Percentiles rank a stretch among this genome's conserved stretches.
Evolutionary conservation across 2,888 invertebrate genomes (phyloP).

Genomic region (Nectonema munidae): DNA sequence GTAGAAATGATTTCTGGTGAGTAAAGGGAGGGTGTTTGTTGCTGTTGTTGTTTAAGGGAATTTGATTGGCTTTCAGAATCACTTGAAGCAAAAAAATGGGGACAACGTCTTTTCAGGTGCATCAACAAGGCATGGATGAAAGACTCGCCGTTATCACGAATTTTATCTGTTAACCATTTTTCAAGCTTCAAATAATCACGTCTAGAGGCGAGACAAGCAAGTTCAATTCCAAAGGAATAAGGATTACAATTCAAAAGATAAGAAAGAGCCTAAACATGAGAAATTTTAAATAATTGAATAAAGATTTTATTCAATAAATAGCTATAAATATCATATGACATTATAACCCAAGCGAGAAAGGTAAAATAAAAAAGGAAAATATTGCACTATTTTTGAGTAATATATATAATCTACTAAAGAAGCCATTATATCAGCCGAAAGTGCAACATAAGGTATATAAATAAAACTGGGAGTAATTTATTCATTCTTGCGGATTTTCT

Average conservation of each 20-base stretch:
- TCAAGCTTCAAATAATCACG: constrained; percentile 84
- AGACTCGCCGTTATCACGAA: constrained; percentile 47
- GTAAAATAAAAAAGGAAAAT: constrained; percentile 1
- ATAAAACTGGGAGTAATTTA: too few species aligned
- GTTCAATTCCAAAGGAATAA: constrained; percentile 70
- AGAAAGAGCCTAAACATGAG: constrained; percentile 59
- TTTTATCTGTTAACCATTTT: constrained; percentile 90
- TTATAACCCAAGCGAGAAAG: constrained; percentile 18
- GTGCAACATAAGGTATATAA: too few species aligned
- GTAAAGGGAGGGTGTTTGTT: too few species aligned
- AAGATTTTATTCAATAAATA: too few species aligned
- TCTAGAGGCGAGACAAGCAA: constrained; percentile 78
- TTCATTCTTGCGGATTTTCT: too few species aligned
- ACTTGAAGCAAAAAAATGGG: constrained; percentile 30
- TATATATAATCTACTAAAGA: too few species aligned
- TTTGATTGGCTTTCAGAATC: too few species aligned
- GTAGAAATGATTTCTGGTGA: not conserved
- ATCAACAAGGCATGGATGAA: constrained; percentile 25
- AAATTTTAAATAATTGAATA: not conserved
- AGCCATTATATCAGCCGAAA: too few species aligned
- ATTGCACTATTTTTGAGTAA: constrained; percentile 11
- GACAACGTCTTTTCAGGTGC: constrained; percentile 38
- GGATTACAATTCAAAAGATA: constrained; percentile 57
- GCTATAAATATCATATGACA: constrained; percentile 7
- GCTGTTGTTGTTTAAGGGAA: too few species aligned